A percentile compares a stretch with the other conserved stretches of the same genome.
Evolutionary conservation across 2,797 vertebrate species (phyloP).

Genomic region (Dendrocincla tyrannina): DNA sequence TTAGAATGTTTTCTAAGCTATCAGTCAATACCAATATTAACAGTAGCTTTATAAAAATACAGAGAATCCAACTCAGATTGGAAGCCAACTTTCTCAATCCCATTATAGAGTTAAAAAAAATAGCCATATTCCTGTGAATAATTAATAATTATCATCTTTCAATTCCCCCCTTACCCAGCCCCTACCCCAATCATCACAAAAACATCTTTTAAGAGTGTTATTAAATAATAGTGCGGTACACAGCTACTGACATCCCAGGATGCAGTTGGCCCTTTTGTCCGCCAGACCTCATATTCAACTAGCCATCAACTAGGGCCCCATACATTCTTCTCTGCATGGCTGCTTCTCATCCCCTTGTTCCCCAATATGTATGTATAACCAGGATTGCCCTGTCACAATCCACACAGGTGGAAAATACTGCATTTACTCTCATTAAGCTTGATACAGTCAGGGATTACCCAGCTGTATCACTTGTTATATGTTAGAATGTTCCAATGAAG

Average conservation of each 20-base stretch:
- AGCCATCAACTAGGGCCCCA: fast-evolving
- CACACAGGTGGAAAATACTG: background rate
- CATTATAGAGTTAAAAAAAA: background rate
- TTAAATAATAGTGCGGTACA: background rate
- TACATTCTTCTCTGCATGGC: fast-evolving
- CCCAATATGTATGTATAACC: background rate
- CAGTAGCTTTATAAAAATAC: background rate
- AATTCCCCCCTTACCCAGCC: background rate
- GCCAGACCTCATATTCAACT: background rate
- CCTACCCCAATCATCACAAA: background rate
- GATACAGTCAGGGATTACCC: background rate
- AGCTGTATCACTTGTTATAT: background rate
- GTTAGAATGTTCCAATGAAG: background rate
- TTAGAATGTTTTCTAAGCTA: background rate
- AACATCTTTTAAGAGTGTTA: background rate
- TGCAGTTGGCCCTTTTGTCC: fast-evolving
- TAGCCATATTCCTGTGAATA: background rate
- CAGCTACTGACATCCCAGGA: background rate
- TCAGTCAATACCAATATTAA: background rate
- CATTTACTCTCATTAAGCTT: background rate
- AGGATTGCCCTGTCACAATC: background rate
- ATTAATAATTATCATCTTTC: background rate
- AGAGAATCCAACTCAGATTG: background rate
- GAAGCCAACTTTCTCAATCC: background rate
- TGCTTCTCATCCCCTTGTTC: background rate